Evolutionary conservation across 2,113 vertebrate genomes (phyloP), one percentile per base, ranked within the genome.

Genomic region (Heterochromis multidens): DNA sequence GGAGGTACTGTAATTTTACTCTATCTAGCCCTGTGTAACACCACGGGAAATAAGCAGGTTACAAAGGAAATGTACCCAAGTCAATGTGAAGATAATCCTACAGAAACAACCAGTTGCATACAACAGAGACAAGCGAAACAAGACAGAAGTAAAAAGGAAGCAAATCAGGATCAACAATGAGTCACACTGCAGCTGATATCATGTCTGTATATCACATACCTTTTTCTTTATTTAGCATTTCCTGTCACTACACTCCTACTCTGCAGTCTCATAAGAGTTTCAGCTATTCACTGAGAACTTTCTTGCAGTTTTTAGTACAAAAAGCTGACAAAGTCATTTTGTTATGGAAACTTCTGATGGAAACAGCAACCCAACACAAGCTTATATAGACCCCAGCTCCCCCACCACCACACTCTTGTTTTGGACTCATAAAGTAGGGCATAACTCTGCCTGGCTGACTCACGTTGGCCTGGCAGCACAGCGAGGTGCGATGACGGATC

Each of bases 371-470:
- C 62, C 77, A 52, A 76, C 72, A 79, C 4, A 2, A n/a, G 76
- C 59, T 62, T 29, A 62, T 52, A 49, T 61, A 13, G 79, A 58
- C 37, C 40, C 52, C 84, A 88, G 91, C 77, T 85, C 82, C 70
- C 70, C 6, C 70, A 33, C 0, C 67, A 74, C 1, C 46, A 74
- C 58, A 1, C 70, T 82, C 79, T 77, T 85, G 90, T 82, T 85
- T 88, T 82, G 89, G 91, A 82, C 85, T 82, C 77, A n/a, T 58
- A 83, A 92, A 90, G 82, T 92, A 89, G 93, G 94, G 12, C 92
- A 94, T 90, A 88, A 74, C 89, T 84, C 40, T n/a, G 13, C 46
- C 74, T 57, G 25, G 77, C 88, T 92, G 90, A 91, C 67, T 90
- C 63, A 91, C 40, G 88, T 79, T 60, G 92, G 23, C 77, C 85